Evolutionary conservation across 2,797 vertebrate species (phyloP), one percentile per base, ranked within the genome.

Genomic region (Rhyacichthys aspro): DNA sequence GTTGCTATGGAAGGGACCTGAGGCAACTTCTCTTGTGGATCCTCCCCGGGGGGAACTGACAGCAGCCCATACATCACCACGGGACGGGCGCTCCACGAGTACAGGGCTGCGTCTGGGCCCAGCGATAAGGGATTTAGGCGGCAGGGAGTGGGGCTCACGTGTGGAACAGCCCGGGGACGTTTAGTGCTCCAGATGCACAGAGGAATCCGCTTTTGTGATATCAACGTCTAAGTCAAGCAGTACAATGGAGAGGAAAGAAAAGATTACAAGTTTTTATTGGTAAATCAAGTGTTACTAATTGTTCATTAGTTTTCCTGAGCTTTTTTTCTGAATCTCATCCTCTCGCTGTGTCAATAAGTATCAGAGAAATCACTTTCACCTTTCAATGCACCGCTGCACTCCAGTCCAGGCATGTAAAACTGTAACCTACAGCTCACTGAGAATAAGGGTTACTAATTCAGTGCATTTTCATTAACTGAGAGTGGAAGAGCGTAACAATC

Each of bases 1-100:
- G 84, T 79, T 83, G 76, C 81, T 56, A 74, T 66, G 73, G 66
- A 44, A 57, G 16, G 57, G 70, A 79, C 81, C 84, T 70, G 73
- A 72, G 73, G 83, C 63, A 74, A 79, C 76, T 66, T 63, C 16
- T 63, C 82, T 59, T 70, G 74, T 68, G 76, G 61, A 84, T 76
- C 78, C 68, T 55, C 72, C 71, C 68, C 42, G 8, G 67, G 67
- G 77, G 16, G 73, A 70, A 49, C 59, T 79, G 86, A 86, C 83
- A 87, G 71, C 47, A 6, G 58, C 63, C 87, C 80, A 89, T 90
- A 77, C 71, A 89, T 89, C 88, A 90, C 66, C 39, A 28, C 10
- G 70, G 81, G 79, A 69, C 12, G 56, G 63, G 53, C 67, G 78
- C 68, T 72, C 66, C 72, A 55, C 41, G 32, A 65, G 64, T 62